phyloP scores from a whole-genome alignment of 1,140 invertebrate species.

The Dreissena rostriformis region DNA sequence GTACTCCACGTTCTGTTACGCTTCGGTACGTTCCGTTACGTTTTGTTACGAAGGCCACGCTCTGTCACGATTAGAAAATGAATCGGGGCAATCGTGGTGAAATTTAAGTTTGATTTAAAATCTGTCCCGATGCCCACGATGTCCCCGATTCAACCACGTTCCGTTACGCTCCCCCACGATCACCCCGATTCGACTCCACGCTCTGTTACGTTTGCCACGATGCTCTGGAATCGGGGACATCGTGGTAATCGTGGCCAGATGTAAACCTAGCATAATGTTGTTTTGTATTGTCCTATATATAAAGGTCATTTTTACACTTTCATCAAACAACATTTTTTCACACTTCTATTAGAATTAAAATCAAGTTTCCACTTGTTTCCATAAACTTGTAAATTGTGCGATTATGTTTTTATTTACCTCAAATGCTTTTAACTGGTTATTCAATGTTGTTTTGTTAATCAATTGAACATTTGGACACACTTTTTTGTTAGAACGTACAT shows the following conservation, averaged over 20 bases:
- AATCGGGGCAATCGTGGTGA: constrained; percentile 1
- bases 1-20: constrained; percentile 4
- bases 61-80: constrained; percentile 6
- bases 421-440: no score
- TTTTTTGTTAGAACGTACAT: no score
- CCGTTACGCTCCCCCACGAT: constrained; percentile 3
- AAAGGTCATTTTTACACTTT: no score
- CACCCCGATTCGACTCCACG: constrained; percentile 7
- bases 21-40: constrained; percentile 4
- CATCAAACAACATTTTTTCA: no score
- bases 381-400: no score
- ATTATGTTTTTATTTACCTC: no score
- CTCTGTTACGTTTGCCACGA: constrained; percentile 20
- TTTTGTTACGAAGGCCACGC: constrained; percentile 4
- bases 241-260: constrained; percentile 5
- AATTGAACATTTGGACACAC: no score
- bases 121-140: constrained; percentile 3
- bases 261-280: constrained; percentile 6
- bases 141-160: constrained; percentile 4
- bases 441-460: no score
- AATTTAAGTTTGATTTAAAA: constrained; percentile 8
- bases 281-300: no score
- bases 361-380: no score
- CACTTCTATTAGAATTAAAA: no score
- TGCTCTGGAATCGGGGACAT: constrained; percentile 24